Percentiles rank a stretch among this genome's conserved stretches.
These are phyloP conservation scores for Ophioninae sp. DNA, from an alignment of 2,888 invertebrate genomes.

Conservation along the genomic window DNA sequence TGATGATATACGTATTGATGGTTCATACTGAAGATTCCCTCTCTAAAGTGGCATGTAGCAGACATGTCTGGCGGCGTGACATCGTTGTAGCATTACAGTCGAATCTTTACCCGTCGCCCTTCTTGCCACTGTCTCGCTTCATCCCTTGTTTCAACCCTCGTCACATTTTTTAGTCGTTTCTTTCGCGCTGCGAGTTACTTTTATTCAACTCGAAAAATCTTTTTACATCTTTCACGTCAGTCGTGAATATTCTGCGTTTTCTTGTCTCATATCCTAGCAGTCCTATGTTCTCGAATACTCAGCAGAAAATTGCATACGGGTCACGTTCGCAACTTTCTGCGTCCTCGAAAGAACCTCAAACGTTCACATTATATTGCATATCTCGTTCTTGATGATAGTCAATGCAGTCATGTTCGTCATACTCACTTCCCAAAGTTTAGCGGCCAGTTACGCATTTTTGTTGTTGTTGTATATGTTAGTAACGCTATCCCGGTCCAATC, in stretches of 20 bases:
- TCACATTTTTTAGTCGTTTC: conserved; percentile 34
- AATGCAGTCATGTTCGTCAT: too few species aligned
- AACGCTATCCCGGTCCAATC: too few species aligned
- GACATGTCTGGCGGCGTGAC: conserved; percentile 53
- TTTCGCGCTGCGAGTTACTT: conserved; percentile 38
- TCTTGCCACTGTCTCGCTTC: conserved; percentile 11
- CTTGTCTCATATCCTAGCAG: background rate
- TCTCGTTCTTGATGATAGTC: too few species aligned
- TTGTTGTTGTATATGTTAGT: too few species aligned
- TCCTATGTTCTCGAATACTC: conserved; percentile 26
- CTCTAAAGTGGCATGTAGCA: conserved; percentile 61
- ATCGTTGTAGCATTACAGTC: conserved; percentile 63
- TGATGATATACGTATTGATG: conserved; percentile 3
- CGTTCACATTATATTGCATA: conserved; percentile 32
- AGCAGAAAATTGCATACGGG: too few species aligned
- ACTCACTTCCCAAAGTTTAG: too few species aligned
- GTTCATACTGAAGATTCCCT: conserved; percentile 28
- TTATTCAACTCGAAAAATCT: conserved; percentile 44
- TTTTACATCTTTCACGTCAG: conserved; percentile 23
- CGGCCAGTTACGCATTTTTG: too few species aligned
- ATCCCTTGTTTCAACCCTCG: conserved; percentile 7
- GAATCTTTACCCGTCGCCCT: conserved; percentile 52
- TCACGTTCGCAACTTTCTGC: conserved; percentile 29
- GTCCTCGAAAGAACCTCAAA: conserved; percentile 46
- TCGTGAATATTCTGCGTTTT: conserved; percentile 14